These are phyloP conservation scores for Macropis europaea DNA, from an alignment of 2,888 invertebrate genomes.

Conservation along the genomic window DNA sequence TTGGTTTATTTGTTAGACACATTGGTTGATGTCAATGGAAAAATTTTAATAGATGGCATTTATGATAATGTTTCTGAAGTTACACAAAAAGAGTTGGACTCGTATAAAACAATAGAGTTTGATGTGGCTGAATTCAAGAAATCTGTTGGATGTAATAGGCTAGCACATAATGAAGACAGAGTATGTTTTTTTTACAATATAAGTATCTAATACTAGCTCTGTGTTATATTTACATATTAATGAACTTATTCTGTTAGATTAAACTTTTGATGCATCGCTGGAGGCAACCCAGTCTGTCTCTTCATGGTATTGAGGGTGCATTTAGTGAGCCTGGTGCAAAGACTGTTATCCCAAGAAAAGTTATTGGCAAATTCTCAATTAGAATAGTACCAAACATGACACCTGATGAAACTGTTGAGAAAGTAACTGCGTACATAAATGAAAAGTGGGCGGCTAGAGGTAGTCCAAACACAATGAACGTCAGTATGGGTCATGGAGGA, in stretches of 20 bases:
- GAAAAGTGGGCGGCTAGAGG: conserved; percentile 89
- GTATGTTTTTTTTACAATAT: conserved; percentile 61
- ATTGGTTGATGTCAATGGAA: conserved; percentile 92
- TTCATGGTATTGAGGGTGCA: conserved; percentile 98
- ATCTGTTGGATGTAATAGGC: conserved; percentile 85
- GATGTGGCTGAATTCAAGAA: conserved; percentile 88
- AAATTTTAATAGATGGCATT: conserved; percentile 91
- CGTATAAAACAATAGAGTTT: conserved; percentile 93
- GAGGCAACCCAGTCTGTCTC: conserved; percentile 95
- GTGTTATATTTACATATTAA: background rate
- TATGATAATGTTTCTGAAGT: conserved; percentile 91
- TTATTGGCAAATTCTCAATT: conserved; percentile 98
- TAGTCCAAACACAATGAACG: conserved; percentile 93
- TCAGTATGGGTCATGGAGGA: conserved; percentile 86
- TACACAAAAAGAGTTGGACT: conserved; percentile 85
- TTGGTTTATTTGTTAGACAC: conserved; percentile 91
- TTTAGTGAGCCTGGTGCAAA: conserved; percentile 96
- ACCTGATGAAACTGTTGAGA: conserved; percentile 90
- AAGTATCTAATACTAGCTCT: background rate
- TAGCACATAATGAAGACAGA: conserved; percentile 90
- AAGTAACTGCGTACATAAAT: conserved; percentile 89
- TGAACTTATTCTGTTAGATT: conserved; percentile 74
- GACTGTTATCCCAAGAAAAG: conserved; percentile 96
- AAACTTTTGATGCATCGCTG: conserved; percentile 96
- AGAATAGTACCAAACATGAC: conserved; percentile 97